Evolutionary conservation across 2,888 invertebrate genomes (phyloP).

Genomic region (Toxonevra muliebris): DNA sequence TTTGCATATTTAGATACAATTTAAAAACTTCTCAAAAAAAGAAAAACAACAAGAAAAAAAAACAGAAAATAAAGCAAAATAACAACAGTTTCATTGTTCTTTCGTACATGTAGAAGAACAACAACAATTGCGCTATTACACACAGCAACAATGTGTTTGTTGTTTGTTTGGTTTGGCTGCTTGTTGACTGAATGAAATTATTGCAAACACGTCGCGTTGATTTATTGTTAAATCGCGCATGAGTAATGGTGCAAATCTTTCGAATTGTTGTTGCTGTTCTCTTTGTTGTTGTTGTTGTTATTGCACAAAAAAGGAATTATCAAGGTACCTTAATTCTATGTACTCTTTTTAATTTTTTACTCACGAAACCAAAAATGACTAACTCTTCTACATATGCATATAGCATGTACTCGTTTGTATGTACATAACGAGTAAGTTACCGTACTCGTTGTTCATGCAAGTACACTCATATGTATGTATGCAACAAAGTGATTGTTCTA

Average conservation of each 20-base stretch:
- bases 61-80: neutral
- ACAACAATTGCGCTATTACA: constrained; percentile 19
- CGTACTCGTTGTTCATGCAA: no score
- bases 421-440: no score
- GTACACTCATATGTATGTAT: no score
- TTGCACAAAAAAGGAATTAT: constrained; percentile 21
- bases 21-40: constrained; percentile 15
- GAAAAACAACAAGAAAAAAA: constrained; percentile 2
- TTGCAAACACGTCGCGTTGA: constrained; percentile 64
- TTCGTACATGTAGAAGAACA: constrained; percentile 20
- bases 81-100: constrained; percentile 33
- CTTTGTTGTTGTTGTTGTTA: neutral
- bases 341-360: neutral
- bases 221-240: constrained; percentile 64
- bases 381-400: neutral
- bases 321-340: constrained; percentile 12
- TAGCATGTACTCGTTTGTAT: no score
- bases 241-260: constrained; percentile 58
- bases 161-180: constrained; percentile 38
- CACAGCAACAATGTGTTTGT: constrained; percentile 26
- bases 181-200: constrained; percentile 58
- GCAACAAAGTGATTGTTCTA: no score
- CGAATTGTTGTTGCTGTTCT: constrained; percentile 8
- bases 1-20: constrained; percentile 19
- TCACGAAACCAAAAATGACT: neutral